These are phyloP conservation scores for Temnothorax longispinosus DNA, from an alignment of 1,140 invertebrate species.

Conservation along the genomic window DNA sequence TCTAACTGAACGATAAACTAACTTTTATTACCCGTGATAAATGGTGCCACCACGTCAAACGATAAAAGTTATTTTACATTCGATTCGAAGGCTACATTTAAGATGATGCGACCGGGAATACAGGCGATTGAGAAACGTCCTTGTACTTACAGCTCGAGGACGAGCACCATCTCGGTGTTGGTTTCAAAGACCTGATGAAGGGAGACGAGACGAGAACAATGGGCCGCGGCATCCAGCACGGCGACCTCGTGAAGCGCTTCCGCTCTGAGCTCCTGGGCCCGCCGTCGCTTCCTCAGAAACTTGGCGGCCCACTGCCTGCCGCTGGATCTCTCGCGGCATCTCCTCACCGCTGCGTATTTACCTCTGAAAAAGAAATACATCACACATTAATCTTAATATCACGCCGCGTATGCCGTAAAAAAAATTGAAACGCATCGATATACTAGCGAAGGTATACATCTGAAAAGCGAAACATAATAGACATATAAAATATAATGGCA, in stretches of 20 bases:
- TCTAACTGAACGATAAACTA: neutral
- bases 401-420: neutral
- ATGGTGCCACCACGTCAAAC: neutral
- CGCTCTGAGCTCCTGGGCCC: slow-evolving; percentile 92
- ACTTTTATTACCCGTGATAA: neutral
- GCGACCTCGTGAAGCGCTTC: slow-evolving; percentile 96
- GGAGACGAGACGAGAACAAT: slow-evolving; percentile 93
- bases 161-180: slow-evolving; percentile 93
- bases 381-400: neutral
- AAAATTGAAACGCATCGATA: neutral
- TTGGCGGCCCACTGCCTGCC: slow-evolving; percentile 97
- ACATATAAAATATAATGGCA: neutral
- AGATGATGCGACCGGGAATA: neutral
- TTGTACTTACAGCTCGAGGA: slow-evolving; percentile 93
- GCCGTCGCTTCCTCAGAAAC: slow-evolving; percentile 95
- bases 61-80: neutral
- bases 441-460: neutral
- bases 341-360: slow-evolving; percentile 97
- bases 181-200: slow-evolving; percentile 96
- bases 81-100: neutral
- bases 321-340: slow-evolving; percentile 93
- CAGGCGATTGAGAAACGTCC: slow-evolving; percentile 6
- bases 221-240: slow-evolving; percentile 93
- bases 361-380: slow-evolving; percentile 89
- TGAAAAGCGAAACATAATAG: neutral